Evolutionary conservation across 2,113 vertebrate genomes (phyloP), one percentile per base, ranked within the genome.

Genomic region (Trochalopteron elliotii): DNA sequence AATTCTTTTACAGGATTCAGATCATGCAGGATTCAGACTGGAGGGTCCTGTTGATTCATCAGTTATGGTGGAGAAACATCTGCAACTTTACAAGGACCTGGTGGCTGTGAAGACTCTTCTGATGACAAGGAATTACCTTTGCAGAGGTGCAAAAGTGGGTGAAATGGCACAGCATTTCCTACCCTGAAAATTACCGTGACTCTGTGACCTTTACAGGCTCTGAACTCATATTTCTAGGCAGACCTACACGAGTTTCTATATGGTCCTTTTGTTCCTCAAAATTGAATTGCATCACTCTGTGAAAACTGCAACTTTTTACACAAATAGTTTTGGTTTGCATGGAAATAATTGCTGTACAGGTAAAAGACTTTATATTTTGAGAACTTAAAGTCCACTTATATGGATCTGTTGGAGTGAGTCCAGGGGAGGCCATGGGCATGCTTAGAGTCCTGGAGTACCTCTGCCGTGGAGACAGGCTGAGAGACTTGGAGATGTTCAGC

Each of bases 11-110:
- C 31, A 45, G 13, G 14, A 52, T 16, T 40, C 6, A 39, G 37
- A 39, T 39, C 37, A 14, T 6, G 3, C 2, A 75, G 40, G 28
- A 63, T 37, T 80, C 21, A 39, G 22, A 40, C 8, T 52, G 37
- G 15, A 61, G 8, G 19, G 11, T 89, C 23, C 12, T 78, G 5
- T 8, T 23, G 7, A 68, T 45, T 82, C 31, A 63, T 17, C 6
- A 28, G 0, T 39, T 42, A 35, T 82, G 39, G 15, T 45, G 18
- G 44, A 68, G 18, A 52, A 28, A 2, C 5, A 30, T 8, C 3
- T 59, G 3, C 52, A 37, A 53, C 15, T 93, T 56, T 52, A 25
- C 6, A 33, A 23, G 23, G 22, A 13, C 11, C 23, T 4, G 3
- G 3, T 56, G 19, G 5, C 15, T 49, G 7, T 37, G 5, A 16